Conservation (phyloP, 2,797 vertebrate species). For the Cichlasoma orientale region DNA sequence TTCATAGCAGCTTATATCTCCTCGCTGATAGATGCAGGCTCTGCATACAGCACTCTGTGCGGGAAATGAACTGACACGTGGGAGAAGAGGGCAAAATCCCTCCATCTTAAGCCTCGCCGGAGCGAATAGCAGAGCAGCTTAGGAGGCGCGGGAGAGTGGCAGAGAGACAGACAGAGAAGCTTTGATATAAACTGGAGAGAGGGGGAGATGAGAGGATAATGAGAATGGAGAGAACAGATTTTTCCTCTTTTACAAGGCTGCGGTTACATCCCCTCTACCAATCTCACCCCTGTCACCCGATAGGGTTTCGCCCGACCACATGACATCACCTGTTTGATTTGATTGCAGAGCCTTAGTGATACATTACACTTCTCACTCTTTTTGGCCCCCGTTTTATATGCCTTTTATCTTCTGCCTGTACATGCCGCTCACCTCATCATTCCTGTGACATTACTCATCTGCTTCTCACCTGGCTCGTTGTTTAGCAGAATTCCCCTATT, state of each 20-base stretch:
- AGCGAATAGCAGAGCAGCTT: conserved; percentile 69
- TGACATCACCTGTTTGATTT: conserved; percentile 76
- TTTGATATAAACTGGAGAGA: conserved; percentile 40
- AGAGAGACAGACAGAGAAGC: conserved; percentile 38
- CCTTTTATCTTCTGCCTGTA: conserved; percentile 4
- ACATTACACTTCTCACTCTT: conserved; percentile 5
- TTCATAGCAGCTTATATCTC: conserved; percentile 69
- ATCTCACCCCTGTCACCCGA: conserved; percentile 29
- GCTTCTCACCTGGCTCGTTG: not conserved
- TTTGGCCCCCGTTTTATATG: not conserved
- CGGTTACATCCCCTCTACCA: conserved; percentile 8
- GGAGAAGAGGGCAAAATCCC: conserved; percentile 60
- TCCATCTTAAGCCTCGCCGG: conserved; percentile 62
- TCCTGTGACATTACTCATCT: conserved; percentile 42
- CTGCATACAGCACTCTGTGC: conserved; percentile 30
- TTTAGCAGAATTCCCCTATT: conserved; percentile 14
- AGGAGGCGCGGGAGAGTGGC: conserved; percentile 4
- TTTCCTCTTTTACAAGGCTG: conserved; percentile 28
- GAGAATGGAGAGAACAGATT: conserved; percentile 41
- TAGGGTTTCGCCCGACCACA: conserved; percentile 42
- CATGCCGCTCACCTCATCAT: conserved; percentile 22
- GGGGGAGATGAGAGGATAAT: conserved; percentile 60
- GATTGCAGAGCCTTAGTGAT: conserved; percentile 13
- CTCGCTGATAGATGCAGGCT: conserved; percentile 60
- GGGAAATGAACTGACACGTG: conserved; percentile 61